phyloP scores from a whole-genome alignment of 1,140 invertebrate species.

The Apis cerana region DNA sequence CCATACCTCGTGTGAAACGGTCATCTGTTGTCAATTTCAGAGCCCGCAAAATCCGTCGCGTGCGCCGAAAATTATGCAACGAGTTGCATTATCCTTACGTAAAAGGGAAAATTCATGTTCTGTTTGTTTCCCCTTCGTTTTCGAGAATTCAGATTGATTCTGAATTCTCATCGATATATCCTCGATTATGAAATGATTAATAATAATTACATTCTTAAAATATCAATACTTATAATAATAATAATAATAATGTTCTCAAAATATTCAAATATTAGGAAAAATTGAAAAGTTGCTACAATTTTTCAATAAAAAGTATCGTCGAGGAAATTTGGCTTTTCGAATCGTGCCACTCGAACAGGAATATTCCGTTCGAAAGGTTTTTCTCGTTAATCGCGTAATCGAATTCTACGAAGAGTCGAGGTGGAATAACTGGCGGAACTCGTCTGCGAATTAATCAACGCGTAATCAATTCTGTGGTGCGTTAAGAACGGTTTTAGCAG shows the following conservation, averaged over 20 bases:
- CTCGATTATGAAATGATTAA: too few relatives aligned
- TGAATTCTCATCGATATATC: too few relatives aligned
- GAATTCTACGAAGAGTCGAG: background rate
- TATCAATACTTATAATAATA: too few relatives aligned
- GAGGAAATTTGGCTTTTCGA: too few relatives aligned
- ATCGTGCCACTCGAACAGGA: background rate
- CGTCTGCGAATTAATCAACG: constrained; percentile 18
- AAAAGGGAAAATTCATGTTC: background rate
- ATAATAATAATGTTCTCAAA: too few relatives aligned
- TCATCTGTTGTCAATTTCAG: constrained; percentile 1
- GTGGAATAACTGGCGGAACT: constrained; percentile 22
- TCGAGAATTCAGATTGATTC: too few relatives aligned
- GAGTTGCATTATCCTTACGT: background rate
- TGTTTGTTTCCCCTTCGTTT: too few relatives aligned
- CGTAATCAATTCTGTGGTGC: constrained; percentile 17
- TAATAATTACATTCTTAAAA: too few relatives aligned
- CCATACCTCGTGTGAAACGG: background rate
- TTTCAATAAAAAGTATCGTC: too few relatives aligned
- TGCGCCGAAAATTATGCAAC: constrained; percentile 13
- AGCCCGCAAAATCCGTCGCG: background rate
- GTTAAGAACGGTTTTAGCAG: constrained; percentile 5
- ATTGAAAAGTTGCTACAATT: too few relatives aligned
- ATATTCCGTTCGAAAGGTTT: constrained; percentile 3
- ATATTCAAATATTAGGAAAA: too few relatives aligned
- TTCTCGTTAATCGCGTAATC: constrained; percentile 40